Conservation (phyloP, 2,888 invertebrate genomes). For the Drosophila neoperkinsi region DNA sequence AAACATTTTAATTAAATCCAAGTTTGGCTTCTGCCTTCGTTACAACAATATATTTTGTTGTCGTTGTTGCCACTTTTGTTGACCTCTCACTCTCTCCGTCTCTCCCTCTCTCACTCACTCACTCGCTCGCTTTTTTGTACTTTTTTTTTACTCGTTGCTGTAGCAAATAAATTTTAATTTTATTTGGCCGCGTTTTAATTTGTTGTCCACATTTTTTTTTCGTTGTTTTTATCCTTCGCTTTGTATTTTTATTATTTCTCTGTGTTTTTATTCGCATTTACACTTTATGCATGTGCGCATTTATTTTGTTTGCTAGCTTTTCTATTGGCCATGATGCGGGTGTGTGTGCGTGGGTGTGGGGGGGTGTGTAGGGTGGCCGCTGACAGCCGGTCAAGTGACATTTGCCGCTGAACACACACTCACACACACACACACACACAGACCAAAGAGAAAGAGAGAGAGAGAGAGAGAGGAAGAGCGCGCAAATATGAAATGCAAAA, state of each 20-base stretch:
- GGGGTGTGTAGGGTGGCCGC: constrained; percentile 10
- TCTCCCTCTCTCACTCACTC: neutral
- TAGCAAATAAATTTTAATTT: constrained; percentile 78
- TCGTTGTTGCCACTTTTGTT: constrained; percentile 47
- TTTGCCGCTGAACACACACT: constrained; percentile 54
- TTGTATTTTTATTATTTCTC: constrained; percentile 42
- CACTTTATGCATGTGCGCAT: constrained; percentile 73
- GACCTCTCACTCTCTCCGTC: constrained; percentile 20
- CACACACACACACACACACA: neutral
- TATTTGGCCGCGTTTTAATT: constrained; percentile 79
- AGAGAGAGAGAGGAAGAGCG: constrained; percentile 22
- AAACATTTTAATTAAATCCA: constrained; percentile 81
- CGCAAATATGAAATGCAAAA: constrained; percentile 81
- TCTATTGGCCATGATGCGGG: constrained; percentile 68
- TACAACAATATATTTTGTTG: constrained; percentile 76
- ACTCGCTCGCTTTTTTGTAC: constrained; percentile 18
- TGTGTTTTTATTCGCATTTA: constrained; percentile 70
- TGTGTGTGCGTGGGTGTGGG: neutral
- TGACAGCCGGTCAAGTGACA: constrained; percentile 79
- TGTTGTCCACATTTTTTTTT: constrained; percentile 70
- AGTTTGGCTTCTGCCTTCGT: constrained; percentile 80
- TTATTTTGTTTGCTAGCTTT: constrained; percentile 75
- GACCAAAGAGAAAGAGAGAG: neutral
- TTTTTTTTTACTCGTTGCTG: constrained; percentile 36
- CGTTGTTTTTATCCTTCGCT: constrained; percentile 17